Evolutionary conservation across 2,797 vertebrate species (phyloP).

Genomic region (Zalophus californianus): DNA sequence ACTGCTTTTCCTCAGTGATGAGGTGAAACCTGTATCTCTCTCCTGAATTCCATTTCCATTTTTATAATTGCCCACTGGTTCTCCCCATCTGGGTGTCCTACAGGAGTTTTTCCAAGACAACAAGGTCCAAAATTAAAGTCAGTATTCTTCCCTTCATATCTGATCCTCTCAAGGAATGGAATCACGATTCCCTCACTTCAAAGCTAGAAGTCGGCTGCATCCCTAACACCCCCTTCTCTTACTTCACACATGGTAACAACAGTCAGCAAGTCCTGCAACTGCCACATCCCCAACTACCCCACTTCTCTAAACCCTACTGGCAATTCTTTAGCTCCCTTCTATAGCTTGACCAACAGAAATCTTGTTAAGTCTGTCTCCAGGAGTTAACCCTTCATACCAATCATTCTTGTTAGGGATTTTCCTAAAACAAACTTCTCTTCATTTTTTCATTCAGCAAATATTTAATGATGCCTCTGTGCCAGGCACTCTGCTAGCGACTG

Average conservation of each 20-base stretch:
- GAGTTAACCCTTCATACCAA: neutral
- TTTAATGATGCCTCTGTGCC: neutral
- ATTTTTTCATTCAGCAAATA: constrained; percentile 15
- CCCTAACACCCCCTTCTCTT: neutral
- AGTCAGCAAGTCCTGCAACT: neutral
- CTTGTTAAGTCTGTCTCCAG: neutral
- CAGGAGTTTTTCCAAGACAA: neutral
- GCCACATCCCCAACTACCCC: neutral
- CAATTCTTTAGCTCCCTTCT: neutral
- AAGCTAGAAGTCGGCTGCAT: neutral
- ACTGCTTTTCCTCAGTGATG: neutral
- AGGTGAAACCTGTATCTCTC: neutral
- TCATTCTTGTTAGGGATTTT: neutral
- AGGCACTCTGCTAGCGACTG: neutral
- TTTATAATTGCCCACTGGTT: neutral
- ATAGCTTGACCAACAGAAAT: neutral
- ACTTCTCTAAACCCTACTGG: neutral
- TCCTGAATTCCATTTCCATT: neutral
- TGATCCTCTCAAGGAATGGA: neutral
- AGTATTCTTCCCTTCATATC: neutral
- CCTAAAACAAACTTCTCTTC: neutral
- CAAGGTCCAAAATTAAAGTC: constrained; percentile 33
- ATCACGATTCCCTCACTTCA: neutral
- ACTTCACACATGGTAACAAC: rapidly evolving
- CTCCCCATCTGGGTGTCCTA: neutral